Evolutionary conservation across 2,797 vertebrate species (phyloP).

Genomic region (Pipistrellus pipistrellus): DNA sequence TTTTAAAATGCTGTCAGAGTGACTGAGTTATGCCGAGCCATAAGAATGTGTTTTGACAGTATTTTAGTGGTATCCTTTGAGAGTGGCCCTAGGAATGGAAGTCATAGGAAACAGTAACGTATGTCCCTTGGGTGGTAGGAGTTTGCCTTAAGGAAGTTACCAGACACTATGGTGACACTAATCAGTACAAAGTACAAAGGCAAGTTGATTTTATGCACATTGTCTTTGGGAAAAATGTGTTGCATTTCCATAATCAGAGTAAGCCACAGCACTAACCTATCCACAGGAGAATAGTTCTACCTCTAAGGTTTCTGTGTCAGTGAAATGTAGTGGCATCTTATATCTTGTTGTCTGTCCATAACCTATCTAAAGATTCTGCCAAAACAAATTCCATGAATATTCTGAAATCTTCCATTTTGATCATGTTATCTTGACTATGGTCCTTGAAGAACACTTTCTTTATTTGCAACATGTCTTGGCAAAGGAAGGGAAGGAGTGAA

Average conservation of each 20-base stretch:
- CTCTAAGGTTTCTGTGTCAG: background rate
- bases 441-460: background rate
- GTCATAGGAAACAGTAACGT: conserved; percentile 34
- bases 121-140: conserved; percentile 16
- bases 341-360: background rate
- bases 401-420: background rate
- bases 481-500: background rate
- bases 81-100: conserved; percentile 16
- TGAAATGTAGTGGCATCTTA: background rate
- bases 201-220: conserved; percentile 10
- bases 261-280: background rate
- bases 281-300: background rate
- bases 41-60: conserved; percentile 70
- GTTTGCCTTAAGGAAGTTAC: conserved; percentile 17
- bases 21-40: conserved; percentile 80
- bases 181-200: conserved; percentile 23
- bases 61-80: conserved; percentile 60
- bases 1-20: conserved; percentile 73
- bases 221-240: conserved; percentile 23
- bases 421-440: background rate
- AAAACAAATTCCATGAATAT: background rate
- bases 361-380: background rate
- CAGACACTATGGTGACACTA: background rate
- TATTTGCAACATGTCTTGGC: background rate
- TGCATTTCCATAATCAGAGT: conserved; percentile 65